A percentile compares a stretch with the other conserved stretches of the same genome.
phyloP scores from a whole-genome alignment of 2,113 vertebrate genomes.

The Phalacrocorax carbo region DNA sequence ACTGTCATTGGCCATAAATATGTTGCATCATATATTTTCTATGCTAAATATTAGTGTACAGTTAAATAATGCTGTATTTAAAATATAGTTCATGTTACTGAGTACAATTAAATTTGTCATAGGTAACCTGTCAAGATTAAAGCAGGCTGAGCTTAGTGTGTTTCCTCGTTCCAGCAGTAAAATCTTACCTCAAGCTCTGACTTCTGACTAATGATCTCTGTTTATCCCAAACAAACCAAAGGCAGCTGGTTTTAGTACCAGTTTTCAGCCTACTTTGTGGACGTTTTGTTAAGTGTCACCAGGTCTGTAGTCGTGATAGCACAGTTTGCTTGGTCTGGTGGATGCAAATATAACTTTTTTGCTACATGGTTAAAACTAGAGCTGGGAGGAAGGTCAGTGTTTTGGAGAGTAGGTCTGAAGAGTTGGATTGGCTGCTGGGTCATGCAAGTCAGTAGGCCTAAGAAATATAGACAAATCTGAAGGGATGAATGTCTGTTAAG shows the following conservation, averaged over 20 bases:
- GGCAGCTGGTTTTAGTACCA: background rate
- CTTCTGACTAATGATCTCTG: background rate
- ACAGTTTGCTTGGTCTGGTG: background rate
- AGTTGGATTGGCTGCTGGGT: background rate
- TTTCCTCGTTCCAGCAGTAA: background rate
- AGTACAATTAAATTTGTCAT: background rate
- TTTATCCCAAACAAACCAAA: background rate
- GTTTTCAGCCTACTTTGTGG: background rate
- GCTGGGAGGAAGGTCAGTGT: background rate
- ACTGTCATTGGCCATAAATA: background rate
- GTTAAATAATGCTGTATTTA: background rate
- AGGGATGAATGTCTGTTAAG: background rate
- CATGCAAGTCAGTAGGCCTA: background rate
- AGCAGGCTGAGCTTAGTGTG: background rate
- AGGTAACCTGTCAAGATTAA: background rate
- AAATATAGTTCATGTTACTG: background rate
- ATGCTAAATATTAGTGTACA: background rate
- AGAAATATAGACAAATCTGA: background rate
- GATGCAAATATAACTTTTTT: background rate
- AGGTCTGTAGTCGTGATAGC: background rate
- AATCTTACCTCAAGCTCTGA: background rate
- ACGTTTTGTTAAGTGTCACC: background rate
- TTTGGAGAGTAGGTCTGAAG: background rate
- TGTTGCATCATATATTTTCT: background rate
- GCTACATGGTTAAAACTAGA: background rate